Evolutionary conservation across 2,888 invertebrate species (phyloP).

Genomic region (Hypercompe scribonia): DNA sequence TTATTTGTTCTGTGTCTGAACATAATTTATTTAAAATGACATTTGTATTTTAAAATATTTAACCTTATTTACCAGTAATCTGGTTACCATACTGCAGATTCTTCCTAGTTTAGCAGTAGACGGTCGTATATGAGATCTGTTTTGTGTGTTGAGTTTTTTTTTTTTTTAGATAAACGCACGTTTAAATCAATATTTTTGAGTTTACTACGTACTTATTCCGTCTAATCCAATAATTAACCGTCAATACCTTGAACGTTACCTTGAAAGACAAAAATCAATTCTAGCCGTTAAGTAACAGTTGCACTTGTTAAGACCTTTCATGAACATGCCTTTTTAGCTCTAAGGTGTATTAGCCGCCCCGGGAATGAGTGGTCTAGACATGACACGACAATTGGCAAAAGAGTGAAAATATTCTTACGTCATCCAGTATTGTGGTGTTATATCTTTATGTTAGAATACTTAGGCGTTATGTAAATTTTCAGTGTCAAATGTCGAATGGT

Average conservation of each 20-base stretch:
- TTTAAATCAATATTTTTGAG: background rate
- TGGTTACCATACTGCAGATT: too few relatives aligned
- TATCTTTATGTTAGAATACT: slow-evolving; percentile 19
- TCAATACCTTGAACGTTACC: background rate
- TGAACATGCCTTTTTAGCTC: slow-evolving; percentile 10
- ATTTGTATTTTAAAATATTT: background rate
- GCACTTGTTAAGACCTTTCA: background rate
- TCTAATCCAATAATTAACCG: background rate
- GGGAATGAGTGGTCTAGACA: slow-evolving; percentile 40
- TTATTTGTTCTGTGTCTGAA: too few relatives aligned
- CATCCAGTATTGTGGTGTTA: slow-evolving; percentile 14
- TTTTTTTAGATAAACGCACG: too few relatives aligned
- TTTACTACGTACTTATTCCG: background rate
- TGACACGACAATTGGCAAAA: slow-evolving; percentile 41
- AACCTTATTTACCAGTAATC: too few relatives aligned
- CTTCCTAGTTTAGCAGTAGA: too few relatives aligned
- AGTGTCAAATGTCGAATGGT: slow-evolving; percentile 2
- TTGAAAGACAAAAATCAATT: background rate
- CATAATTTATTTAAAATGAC: too few relatives aligned
- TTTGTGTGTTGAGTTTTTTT: too few relatives aligned
- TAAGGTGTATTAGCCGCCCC: slow-evolving; percentile 21
- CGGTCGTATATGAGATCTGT: too few relatives aligned
- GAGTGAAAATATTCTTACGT: slow-evolving; percentile 54
- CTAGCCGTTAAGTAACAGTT: slow-evolving; percentile 9
- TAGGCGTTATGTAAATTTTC: slow-evolving; percentile 30